phyloP scores from a whole-genome alignment of 2,888 invertebrate genomes.

The Zygogramma bicolorata region DNA sequence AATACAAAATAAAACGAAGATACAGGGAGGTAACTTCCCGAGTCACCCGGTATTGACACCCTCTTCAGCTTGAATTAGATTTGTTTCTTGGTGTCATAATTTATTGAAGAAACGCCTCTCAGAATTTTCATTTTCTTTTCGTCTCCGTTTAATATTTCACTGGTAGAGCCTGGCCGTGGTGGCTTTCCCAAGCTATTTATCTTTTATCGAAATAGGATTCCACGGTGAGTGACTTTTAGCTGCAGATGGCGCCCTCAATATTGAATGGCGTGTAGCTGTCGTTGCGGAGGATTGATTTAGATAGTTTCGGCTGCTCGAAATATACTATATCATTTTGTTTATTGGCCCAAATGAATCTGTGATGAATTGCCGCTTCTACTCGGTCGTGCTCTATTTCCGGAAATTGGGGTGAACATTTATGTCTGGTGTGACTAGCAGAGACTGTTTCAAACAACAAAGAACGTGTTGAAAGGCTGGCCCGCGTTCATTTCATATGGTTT shows the following conservation, averaged over 20 bases:
- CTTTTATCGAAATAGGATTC: slow-evolving; percentile 3
- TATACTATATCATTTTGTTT: background rate
- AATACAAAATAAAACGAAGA: no score
- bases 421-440: no score
- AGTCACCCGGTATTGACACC: no score
- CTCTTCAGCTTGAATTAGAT: no score
- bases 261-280: slow-evolving; percentile 3
- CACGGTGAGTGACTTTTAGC: slow-evolving; percentile 8
- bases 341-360: background rate
- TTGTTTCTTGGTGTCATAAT: no score
- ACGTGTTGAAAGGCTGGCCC: no score
- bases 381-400: no score
- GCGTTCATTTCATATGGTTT: no score
- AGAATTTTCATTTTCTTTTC: background rate
- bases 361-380: background rate
- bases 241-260: background rate
- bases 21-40: no score
- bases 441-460: no score
- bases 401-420: no score
- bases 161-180: background rate
- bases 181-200: background rate
- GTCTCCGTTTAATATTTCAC: background rate
- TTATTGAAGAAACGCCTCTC: background rate
- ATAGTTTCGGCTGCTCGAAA: background rate
- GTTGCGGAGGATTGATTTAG: background rate